Evolutionary conservation across 2,113 vertebrate species (phyloP), one percentile per base, ranked within the genome.

Genomic region (Pelmatolapia mariae): DNA sequence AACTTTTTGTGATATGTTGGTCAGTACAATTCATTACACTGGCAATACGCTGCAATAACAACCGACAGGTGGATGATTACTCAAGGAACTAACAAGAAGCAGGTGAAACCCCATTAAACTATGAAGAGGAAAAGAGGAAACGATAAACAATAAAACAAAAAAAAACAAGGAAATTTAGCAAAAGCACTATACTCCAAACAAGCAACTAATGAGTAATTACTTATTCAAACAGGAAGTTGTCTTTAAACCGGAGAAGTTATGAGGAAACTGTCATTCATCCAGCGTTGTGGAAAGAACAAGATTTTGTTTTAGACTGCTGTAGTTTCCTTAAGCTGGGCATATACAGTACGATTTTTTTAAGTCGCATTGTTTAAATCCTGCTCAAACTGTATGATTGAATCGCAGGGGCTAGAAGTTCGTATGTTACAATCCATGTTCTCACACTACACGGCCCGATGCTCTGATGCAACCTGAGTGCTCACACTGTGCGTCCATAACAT

Each of bases 51-150:
- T 59, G 13, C 24, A 59, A 29, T 29, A 59, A 16, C 56, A 59
- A 0, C 4, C 0, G 26, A 29, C 56, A 59, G 5, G 22, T 26
- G 26, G 0, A 59, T 22, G 10, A 53, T 11, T 11, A 54, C 56
- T 18, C 26, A 59, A 59, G 26, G 26, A 59, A 31, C 56, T 59
- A 59, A 59, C 15, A 31, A 59, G 56, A 59, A 59, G 56, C 5
- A 59, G 56, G 56, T 16, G 15, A 59, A 31, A 31, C 56, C 56
- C 56, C 56, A 59, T 59, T 59, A 31, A 59, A 18, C 56, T 59
- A 18, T 31, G 56, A 59, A 31, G 29, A 31, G 29, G 29, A 31
- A 59, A 59, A 59, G 56, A 59, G 26, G 13, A 29, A 59, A 59
- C 8, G 2, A 29, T 59, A 59, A 59, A 59, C 56, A 59, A 59